Conservation (phyloP, 2,113 vertebrate genomes). For the Smithornis capensis region DNA sequence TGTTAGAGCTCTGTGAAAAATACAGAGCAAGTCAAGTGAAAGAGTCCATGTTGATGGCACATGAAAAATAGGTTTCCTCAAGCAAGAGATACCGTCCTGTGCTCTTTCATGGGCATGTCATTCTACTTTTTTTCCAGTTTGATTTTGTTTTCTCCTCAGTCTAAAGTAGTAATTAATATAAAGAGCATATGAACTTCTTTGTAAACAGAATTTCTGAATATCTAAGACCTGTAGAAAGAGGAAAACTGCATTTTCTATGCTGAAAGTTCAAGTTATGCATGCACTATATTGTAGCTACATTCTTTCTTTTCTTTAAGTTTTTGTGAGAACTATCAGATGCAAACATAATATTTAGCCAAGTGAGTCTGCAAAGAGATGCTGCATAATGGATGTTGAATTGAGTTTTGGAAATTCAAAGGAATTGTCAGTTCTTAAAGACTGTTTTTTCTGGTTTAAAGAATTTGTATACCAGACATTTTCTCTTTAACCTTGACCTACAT, state of each 20-base stretch:
- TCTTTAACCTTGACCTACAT: neutral
- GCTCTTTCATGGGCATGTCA: neutral
- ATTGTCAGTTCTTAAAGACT: neutral
- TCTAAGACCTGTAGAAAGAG: neutral
- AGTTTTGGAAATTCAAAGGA: neutral
- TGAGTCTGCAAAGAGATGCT: neutral
- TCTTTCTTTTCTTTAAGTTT: neutral
- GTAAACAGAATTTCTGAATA: neutral
- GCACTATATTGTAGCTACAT: neutral
- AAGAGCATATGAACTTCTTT: neutral
- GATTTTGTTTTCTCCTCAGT: neutral
- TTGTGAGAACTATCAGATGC: neutral
- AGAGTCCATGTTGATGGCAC: neutral
- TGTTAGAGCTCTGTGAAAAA: conserved; percentile 25
- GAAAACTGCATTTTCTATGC: neutral
- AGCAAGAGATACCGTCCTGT: neutral
- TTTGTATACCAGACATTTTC: neutral
- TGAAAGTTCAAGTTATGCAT: neutral
- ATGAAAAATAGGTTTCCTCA: neutral
- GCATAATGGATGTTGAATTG: neutral
- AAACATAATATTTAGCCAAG: neutral
- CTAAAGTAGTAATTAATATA: neutral
- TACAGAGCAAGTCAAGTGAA: conserved; percentile 36
- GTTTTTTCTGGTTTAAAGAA: neutral
- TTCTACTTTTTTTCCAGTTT: neutral